These are phyloP conservation scores for Nannoperca australis DNA, from an alignment of 2,797 vertebrate species.

Conservation along the genomic window DNA sequence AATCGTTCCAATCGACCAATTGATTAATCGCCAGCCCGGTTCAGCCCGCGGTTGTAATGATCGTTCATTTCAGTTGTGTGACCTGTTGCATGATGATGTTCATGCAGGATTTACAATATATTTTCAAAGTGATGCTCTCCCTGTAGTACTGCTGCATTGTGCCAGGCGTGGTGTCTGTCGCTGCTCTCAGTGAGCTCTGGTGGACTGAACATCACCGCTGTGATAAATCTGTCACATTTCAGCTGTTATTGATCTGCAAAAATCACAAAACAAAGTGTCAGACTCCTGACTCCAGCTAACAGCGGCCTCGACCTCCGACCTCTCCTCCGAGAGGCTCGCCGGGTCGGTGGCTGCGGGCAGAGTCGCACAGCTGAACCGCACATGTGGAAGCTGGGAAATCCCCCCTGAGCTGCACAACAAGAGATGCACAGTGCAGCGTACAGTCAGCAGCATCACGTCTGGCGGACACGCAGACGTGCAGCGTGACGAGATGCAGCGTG, in stretches of 20 bases:
- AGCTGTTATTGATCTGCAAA: background rate
- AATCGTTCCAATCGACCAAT: no score
- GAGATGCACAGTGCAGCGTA: background rate
- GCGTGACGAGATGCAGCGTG: conserved; percentile 27
- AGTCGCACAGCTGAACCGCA: conserved; percentile 1
- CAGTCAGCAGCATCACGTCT: conserved; percentile 20
- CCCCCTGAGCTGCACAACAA: conserved; percentile 37
- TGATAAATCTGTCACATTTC: background rate
- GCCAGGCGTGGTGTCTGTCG: background rate
- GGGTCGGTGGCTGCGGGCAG: background rate
- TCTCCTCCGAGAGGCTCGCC: background rate
- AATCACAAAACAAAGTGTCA: background rate
- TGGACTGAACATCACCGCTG: background rate
- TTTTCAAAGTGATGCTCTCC: no score
- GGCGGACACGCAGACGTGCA: background rate
- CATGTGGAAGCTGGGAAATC: conserved; percentile 32
- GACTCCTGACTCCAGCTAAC: background rate
- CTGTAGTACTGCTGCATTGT: background rate
- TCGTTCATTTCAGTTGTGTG: no score
- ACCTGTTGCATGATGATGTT: no score
- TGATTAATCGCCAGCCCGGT: no score
- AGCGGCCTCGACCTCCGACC: conserved; percentile 22
- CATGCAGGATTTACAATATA: no score
- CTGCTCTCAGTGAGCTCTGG: conserved; percentile 6
- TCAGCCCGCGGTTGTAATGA: no score